These are phyloP conservation scores for Sparus aurata DNA, from an alignment of 2,797 vertebrate species.

Conservation along the genomic window DNA sequence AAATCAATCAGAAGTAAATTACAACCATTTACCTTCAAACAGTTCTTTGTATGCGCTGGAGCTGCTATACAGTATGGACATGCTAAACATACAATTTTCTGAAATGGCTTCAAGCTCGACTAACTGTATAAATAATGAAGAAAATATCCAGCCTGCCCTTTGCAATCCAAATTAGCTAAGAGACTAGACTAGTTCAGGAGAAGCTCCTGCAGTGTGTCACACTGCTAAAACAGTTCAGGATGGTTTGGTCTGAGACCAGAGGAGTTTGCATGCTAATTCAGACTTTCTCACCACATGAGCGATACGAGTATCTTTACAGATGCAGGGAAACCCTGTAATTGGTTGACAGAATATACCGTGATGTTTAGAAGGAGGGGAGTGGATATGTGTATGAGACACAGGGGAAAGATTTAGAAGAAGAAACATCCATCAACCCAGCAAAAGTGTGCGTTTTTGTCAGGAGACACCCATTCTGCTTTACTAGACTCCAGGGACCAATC, in stretches of 20 bases:
- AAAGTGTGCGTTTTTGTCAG: slow-evolving; percentile 76
- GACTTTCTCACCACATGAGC: slow-evolving; percentile 47
- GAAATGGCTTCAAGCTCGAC: slow-evolving; percentile 9
- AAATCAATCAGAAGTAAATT: slow-evolving; percentile 72
- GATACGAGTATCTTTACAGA: slow-evolving; percentile 44
- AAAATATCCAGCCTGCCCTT: slow-evolving; percentile 8
- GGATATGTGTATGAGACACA: slow-evolving; percentile 66
- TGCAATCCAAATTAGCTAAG: slow-evolving; percentile 35
- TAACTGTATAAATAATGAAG: slow-evolving; percentile 13
- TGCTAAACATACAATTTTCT: slow-evolving; percentile 30
- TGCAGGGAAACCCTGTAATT: slow-evolving; percentile 66
- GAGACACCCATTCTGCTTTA: slow-evolving; percentile 78
- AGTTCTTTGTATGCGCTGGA: slow-evolving; percentile 43
- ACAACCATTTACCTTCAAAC: slow-evolving; percentile 52
- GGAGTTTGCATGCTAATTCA: slow-evolving; percentile 61
- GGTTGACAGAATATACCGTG: slow-evolving; percentile 61
- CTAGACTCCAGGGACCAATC: slow-evolving; percentile 78
- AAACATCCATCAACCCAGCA: slow-evolving; percentile 78
- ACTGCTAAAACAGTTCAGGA: slow-evolving; percentile 30
- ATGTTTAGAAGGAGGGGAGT: slow-evolving; percentile 57
- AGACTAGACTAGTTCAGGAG: slow-evolving; percentile 25
- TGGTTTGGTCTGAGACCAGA: slow-evolving; percentile 38
- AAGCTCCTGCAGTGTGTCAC: slow-evolving; percentile 15
- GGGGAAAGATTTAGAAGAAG: slow-evolving; percentile 74
- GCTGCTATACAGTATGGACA: slow-evolving; percentile 21